Base-by-base conservation (phyloP, 92 coral and sea anemone genomes). In the Bergia sp. region DNA sequence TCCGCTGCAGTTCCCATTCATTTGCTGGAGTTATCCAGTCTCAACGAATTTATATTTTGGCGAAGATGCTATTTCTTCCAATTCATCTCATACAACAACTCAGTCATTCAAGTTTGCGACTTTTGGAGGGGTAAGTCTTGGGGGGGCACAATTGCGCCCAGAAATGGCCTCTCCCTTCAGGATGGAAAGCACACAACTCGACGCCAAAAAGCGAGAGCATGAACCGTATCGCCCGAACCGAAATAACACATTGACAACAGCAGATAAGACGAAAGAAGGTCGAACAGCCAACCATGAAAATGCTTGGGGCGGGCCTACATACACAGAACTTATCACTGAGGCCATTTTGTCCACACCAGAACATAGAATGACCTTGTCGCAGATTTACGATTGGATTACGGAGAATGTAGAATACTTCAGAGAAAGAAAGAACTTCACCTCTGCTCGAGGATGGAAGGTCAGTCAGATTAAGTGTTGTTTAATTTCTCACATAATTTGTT, bases 391-490 rank as follows among this genome's bases (percentile, higher is more conserved):
- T 38, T 84, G 87, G 87, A 84, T 84, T 4, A 84, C 87, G 39
- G 87, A 45, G 29, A 84, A 84, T 49, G 87, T 84, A 29, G 78
- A 84, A 73, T 84, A 84, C 87, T 84, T 84, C 64, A 71, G 87
- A 74, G 87, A 84, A 44, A 8, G 87, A 84, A 84, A 84, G 61
- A 71, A 84, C 41, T 49, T 67, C 87, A 84, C 87, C 16, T 84
- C 87, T 71, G 87, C 87, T 15, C 66, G 79, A 71, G 87, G 87
- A 45, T 84, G 87, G 87, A 84, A 84, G 87, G 87, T 84, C 36
- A 73, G 87, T 84, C 21, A 47, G 29, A 61, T 20, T 18, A 15
- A 61, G 3, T 61, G 18, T 61, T 61, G 7, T 20, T 61, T 16
- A 61, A 18, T 61, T 57, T 57, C 66, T 57, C 29, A 18, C 7